phyloP scores from a whole-genome alignment of 2,797 vertebrate species.

The Smutsia gigantea region DNA sequence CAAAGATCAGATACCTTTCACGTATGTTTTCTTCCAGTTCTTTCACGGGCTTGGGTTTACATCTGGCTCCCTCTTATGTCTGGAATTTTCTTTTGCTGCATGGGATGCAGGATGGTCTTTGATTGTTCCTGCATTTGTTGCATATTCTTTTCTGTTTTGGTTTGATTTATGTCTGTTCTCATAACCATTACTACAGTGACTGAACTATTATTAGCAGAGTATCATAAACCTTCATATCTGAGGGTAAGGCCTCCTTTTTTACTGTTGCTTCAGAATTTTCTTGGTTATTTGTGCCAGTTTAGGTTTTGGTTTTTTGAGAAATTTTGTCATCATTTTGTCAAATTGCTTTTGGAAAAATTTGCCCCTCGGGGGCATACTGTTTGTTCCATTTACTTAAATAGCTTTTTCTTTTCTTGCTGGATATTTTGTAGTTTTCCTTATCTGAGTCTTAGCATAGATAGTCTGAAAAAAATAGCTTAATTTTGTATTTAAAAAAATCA shows the following conservation, averaged over 20 bases:
- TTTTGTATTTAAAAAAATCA: not conserved
- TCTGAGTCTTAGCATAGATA: not conserved
- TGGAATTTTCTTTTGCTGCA: not conserved
- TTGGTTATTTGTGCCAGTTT: not conserved
- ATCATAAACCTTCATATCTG: not conserved
- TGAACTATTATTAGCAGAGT: not conserved
- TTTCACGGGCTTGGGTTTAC: not conserved
- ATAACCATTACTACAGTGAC: not conserved
- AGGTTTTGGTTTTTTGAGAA: not conserved
- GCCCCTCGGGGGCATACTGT: not conserved
- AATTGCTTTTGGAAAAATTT: not conserved
- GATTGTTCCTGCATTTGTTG: not conserved
- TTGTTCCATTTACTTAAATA: conserved; percentile 17
- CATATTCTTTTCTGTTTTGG: not conserved
- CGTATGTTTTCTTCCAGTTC: not conserved
- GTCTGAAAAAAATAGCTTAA: not conserved
- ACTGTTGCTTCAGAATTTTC: not conserved
- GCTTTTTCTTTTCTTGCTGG: not conserved
- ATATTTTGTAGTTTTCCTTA: conserved; percentile 1
- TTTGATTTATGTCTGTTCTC: not conserved
- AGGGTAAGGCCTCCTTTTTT: not conserved
- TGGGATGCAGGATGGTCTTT: not conserved
- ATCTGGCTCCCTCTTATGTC: not conserved
- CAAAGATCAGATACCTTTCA: not conserved
- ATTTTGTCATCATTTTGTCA: conserved; percentile 5